A percentile compares a stretch with the other conserved stretches of the same genome.
Conservation (phyloP, 2,797 vertebrate genomes). For the Parotocinclus haroldoi region DNA sequence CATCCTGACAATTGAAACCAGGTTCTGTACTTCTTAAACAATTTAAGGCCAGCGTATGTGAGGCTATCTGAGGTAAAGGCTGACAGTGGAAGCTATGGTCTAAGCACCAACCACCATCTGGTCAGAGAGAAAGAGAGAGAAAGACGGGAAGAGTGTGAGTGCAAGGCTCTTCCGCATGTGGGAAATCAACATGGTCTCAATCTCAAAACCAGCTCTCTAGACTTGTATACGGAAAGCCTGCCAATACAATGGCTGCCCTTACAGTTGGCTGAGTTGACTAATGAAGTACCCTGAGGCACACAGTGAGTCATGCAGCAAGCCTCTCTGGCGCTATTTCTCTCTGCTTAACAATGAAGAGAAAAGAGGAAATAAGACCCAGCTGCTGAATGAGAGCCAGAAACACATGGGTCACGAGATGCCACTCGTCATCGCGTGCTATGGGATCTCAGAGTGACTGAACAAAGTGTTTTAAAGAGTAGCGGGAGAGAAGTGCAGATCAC, state of each 20-base stretch:
- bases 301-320: constrained; percentile 72
- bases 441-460: constrained; percentile 19
- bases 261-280: constrained; percentile 34
- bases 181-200: constrained; percentile 42
- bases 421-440: constrained; percentile 34
- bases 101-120: constrained; percentile 40
- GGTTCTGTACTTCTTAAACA: constrained; percentile 24
- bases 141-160: constrained; percentile 22
- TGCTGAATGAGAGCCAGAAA: constrained; percentile 73
- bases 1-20: constrained; percentile 4
- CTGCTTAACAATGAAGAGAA: constrained; percentile 61
- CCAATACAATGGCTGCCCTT: constrained; percentile 46
- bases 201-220: constrained; percentile 38
- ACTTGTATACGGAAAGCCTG: constrained; percentile 32
- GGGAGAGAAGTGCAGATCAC: neutral
- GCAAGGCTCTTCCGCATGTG: constrained; percentile 33
- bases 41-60: neutral
- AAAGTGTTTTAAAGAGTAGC: constrained; percentile 4
- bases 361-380: constrained; percentile 79
- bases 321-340: constrained; percentile 52
- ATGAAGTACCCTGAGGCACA: constrained; percentile 56
- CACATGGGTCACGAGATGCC: constrained; percentile 61
- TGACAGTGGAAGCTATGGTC: constrained; percentile 23
- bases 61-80: constrained; percentile 35
- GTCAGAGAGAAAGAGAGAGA: constrained; percentile 16